Conservation (phyloP, 2,113 vertebrate genomes). For the Pitta sordida region DNA sequence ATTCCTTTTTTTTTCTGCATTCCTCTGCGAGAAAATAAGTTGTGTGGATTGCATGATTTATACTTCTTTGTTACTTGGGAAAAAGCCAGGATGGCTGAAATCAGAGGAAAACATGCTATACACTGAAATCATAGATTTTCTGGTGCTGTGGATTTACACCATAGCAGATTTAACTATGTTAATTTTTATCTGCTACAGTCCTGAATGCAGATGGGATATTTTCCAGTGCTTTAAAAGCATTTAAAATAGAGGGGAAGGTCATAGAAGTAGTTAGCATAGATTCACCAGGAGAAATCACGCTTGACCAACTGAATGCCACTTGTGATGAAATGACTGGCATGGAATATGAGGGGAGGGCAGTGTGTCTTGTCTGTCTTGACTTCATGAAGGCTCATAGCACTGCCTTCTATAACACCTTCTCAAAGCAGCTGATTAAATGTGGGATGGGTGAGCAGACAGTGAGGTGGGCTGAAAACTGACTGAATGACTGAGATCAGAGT, state of each 20-base stretch:
- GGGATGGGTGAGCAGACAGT: neutral
- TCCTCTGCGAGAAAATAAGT: neutral
- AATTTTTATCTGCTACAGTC: neutral
- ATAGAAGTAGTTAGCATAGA: neutral
- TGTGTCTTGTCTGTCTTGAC: neutral
- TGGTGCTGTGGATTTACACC: neutral
- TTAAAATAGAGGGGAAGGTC: neutral
- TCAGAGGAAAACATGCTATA: neutral
- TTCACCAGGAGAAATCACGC: neutral
- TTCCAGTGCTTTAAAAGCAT: neutral
- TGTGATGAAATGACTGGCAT: neutral
- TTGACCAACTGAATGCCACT: neutral
- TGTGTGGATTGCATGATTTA: neutral
- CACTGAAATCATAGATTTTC: neutral
- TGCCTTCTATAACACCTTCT: neutral
- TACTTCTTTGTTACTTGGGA: neutral
- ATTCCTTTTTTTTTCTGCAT: neutral
- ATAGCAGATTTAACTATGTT: neutral
- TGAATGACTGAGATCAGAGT: neutral
- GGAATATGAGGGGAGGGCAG: neutral
- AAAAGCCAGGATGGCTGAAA: neutral
- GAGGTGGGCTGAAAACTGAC: neutral
- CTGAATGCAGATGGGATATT: neutral
- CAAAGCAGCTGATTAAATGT: neutral
- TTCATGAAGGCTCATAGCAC: neutral